Evolutionary conservation across 2,113 vertebrate genomes (phyloP), one percentile per base, ranked within the genome.

Genomic region (Varanus komodoensis): DNA sequence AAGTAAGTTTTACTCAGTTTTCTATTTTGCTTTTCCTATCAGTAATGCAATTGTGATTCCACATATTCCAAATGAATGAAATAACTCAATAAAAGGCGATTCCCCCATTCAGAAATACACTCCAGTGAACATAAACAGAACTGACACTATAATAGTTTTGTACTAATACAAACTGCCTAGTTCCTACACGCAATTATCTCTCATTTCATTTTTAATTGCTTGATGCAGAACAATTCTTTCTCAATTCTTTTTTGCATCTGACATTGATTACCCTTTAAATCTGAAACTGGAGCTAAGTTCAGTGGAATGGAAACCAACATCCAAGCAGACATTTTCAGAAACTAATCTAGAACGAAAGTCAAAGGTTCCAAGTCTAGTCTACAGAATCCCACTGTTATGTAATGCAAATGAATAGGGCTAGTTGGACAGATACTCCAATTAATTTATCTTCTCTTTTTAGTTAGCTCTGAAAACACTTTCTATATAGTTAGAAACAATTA

Each of bases 401-500:
- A 74, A 50, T 48, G 32, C 75, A 52, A 77, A 75, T 61, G 8
- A 34, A 27, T 19, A 57, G 21, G 27, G 38, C 64, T 48, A 38
- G 67, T 69, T 71, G 50, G 64, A 38, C 23, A 27, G 87, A 50
- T 7, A 25, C 29, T 68, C 74, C 38, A 67, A 27, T 27, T 64
- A 32, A 77, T 85, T 77, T 73, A 77, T 67, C 21, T 78, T 2
- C 34, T 52, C 0, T 79, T 89, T 57, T 54, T 32, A 82, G 79
- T 80, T 64, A 83, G 34, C 15, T 52, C 19, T 67, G 34, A 91
- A 80, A 79, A 44, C 69, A 86, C 52, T 73, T 91, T 32, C 25
- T 84, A 68, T 34, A 89, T 57, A 87, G 48, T 2, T 7, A 81
- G 23, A 85, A 89, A 14, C 69, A 29, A 73, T 84, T 38, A 68